Base-by-base conservation (phyloP, 1,140 invertebrate species). In the Ceratina calcarata region DNA sequence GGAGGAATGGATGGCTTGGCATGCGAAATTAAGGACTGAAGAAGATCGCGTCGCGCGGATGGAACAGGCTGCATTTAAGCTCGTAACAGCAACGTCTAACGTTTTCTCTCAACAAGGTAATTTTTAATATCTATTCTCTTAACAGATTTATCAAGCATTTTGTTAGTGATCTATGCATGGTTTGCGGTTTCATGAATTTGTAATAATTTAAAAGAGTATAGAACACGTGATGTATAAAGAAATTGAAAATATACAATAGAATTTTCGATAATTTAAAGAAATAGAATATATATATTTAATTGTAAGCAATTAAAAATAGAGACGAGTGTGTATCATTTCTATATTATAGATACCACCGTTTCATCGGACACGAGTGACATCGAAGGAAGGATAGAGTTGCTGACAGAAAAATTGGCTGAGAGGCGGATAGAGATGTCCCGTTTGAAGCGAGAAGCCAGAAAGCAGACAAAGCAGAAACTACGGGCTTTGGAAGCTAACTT, bases 1-100 rank as follows among this genome's bases (percentile, higher is more conserved):
- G 10, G 91, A 93, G 69, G 90, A 93, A 76, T 93, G 90, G 91
- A 93, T 93, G 68, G 91, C 91, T 49, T 93, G 92, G 91, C 91
- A 93, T 80, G 87, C 92, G 22, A 90, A 88, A 77, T 86, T 93
- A 61, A 89, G 89, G 72, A 91, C 89, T 12, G 92, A 93, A 73
- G 92, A 93, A 69, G 90, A 90, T 64, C 90, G 90, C 71, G 90
- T 93, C 27, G 88, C 89, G 76, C 91, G 89, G 72, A 93, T 93
- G 92, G 92, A 93, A 87, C 87, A 92, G 57, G 88, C 91, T 69
- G 91, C 91, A 32, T 89, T 89, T 60, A 93, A 92, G 80, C 90
- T 93, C 70, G 88, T 93, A 73, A 91, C 86, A 76, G 90, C 91
- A 57, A 89, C 91, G 37, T 89, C 92, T 32, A 92, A 91, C 73